Base-by-base conservation (phyloP, 2,113 vertebrate genomes). In the Rhadina sibilatrix region DNA sequence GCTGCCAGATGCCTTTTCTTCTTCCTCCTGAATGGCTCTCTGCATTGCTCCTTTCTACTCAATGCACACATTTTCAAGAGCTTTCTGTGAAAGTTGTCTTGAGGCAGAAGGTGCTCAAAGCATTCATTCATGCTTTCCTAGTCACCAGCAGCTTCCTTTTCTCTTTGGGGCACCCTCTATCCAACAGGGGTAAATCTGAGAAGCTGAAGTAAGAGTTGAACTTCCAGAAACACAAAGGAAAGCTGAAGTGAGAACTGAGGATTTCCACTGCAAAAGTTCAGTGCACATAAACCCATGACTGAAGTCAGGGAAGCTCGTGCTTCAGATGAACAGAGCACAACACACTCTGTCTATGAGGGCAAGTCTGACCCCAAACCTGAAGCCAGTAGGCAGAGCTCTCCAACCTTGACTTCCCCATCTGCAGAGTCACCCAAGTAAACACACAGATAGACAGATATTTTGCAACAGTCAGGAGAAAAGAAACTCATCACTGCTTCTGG, bases 261-360 rank as follows among this genome's bases (percentile, higher is more conserved):
- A 72, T 47, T 63, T 59, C 23, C 15, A 50, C 16, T 20, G 28
- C 30, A 68, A 7, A 87, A 63, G 22, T 70, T 57, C 7, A 54
- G 15, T 16, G 15, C 23, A 38, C 0, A 3, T 5, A 80, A 86
- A 89, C 30, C 12, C 19, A 56, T 5, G 2, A 21, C 3, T 47
- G 13, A 46, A 92, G 38, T 16, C 33, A 68, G 14, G 9, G 33
- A 49, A 93, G 35, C 4, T 57, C 0, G 0, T 37, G 33, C 40
- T 71, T 76, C 27, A 37, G 61, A 75, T 50, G 63, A 70, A 78
- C 35, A 85, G 49, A 90, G 70, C 33, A 68, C 40, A 63, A 46
- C 12, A 83, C 25, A 56, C 0, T 1, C 11, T 22, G 25, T 11
- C 49, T 40, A 1, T 4, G 31, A 0, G 0, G 47, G 12, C 14